Conservation (phyloP, 2,113 vertebrate species). For the Rhombomys opimus region DNA sequence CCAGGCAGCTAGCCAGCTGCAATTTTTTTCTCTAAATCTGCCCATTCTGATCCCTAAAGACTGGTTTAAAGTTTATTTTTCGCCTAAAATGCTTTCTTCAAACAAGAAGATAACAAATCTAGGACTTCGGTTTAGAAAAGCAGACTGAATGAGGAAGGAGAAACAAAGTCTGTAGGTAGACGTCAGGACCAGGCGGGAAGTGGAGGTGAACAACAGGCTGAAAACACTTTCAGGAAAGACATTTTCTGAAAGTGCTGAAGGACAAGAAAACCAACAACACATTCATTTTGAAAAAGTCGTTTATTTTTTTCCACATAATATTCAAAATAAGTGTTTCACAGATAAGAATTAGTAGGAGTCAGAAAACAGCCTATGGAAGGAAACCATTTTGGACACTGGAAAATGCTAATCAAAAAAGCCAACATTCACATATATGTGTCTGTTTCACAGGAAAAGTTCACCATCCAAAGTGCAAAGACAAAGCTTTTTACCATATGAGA, state of each 20-base stretch:
- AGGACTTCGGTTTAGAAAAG: constrained; percentile 53
- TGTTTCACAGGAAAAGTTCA: constrained; percentile 56
- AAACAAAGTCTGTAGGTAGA: not conserved
- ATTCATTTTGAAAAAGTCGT: constrained; percentile 65
- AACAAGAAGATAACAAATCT: constrained; percentile 63
- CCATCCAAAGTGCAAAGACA: constrained; percentile 78
- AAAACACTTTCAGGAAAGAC: constrained; percentile 5
- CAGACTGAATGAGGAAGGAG: constrained; percentile 24
- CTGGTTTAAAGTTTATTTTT: constrained; percentile 68
- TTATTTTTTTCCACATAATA: constrained; percentile 79
- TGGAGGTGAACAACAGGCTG: not conserved
- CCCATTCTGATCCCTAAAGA: constrained; percentile 69
- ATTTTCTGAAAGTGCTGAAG: constrained; percentile 26
- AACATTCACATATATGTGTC: constrained; percentile 43
- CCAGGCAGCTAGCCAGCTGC: constrained; percentile 52
- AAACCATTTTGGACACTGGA: constrained; percentile 57
- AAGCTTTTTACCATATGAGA: constrained; percentile 66
- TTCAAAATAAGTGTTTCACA: constrained; percentile 69
- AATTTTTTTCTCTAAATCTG: constrained; percentile 55
- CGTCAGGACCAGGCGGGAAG: not conserved
- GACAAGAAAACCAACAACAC: constrained; percentile 58
- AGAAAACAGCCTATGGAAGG: constrained; percentile 52
- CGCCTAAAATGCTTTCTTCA: constrained; percentile 71
- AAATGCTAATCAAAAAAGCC: constrained; percentile 65
- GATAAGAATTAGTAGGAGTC: constrained; percentile 38